These are phyloP conservation scores for Melanotus villosus DNA, from an alignment of 2,888 invertebrate genomes.

Conservation along the genomic window DNA sequence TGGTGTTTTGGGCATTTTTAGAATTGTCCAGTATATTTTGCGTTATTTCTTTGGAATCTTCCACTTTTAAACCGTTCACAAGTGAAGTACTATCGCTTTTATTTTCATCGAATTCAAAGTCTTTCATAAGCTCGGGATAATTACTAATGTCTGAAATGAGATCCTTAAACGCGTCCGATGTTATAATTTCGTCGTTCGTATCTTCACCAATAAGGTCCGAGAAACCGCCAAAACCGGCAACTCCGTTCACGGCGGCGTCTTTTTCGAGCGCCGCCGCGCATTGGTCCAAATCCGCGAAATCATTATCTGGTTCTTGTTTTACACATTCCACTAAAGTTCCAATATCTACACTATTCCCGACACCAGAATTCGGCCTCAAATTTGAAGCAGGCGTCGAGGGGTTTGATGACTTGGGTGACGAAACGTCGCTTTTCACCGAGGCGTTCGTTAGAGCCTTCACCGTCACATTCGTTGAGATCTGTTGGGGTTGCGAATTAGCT, in stretches of 20 bases:
- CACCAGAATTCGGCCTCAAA: slow-evolving; percentile 61
- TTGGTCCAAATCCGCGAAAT: slow-evolving; percentile 88
- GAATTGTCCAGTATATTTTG: slow-evolving; percentile 51
- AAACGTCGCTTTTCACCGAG: slow-evolving; percentile 74
- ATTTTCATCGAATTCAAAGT: slow-evolving; percentile 81
- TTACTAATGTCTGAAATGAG: slow-evolving; percentile 90
- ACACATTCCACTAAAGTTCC: slow-evolving; percentile 82
- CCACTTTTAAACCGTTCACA: slow-evolving; percentile 62
- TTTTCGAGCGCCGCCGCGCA: slow-evolving; percentile 90
- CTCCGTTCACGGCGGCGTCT: slow-evolving; percentile 81
- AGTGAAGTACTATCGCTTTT: slow-evolving; percentile 58
- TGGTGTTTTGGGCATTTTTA: slow-evolving; percentile 57
- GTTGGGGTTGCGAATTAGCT: slow-evolving; percentile 89
- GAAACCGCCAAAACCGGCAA: slow-evolving; percentile 82
- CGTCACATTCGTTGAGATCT: slow-evolving; percentile 93
- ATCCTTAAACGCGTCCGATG: slow-evolving; percentile 86
- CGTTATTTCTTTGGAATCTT: slow-evolving; percentile 63
- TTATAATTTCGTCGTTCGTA: slow-evolving; percentile 83
- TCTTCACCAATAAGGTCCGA: slow-evolving; percentile 89
- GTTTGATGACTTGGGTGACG: slow-evolving; percentile 70
- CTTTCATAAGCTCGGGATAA: slow-evolving; percentile 86
- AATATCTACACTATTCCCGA: slow-evolving; percentile 69
- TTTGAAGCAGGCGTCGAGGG: slow-evolving; percentile 65
- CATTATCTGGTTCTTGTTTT: slow-evolving; percentile 80
- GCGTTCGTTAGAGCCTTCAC: slow-evolving; percentile 86